phyloP scores from a whole-genome alignment of 2,797 vertebrate genomes.

The Anisognathus igniventris region DNA sequence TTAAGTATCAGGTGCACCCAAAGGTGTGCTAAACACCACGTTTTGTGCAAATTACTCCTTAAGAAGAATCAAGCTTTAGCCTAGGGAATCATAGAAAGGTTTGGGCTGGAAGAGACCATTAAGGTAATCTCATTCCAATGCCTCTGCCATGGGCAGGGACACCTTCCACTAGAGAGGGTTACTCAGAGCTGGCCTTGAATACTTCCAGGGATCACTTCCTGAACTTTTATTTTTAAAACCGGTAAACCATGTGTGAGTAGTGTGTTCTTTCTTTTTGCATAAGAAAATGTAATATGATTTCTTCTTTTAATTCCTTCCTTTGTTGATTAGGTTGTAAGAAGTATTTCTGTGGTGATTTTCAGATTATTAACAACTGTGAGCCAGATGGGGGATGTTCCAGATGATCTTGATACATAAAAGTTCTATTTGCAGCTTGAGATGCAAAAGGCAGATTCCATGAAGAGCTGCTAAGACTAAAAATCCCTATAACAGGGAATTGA shows the following conservation, averaged over 20 bases:
- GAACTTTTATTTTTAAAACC: neutral
- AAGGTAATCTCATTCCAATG: neutral
- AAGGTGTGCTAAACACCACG: accelerated
- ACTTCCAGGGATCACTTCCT: neutral
- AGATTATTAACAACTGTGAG: neutral
- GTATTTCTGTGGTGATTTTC: neutral
- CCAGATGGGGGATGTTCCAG: neutral
- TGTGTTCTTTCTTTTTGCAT: neutral
- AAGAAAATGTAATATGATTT: neutral
- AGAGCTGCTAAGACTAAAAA: neutral
- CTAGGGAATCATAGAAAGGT: too few relatives aligned
- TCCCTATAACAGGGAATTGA: neutral
- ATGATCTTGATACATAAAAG: neutral
- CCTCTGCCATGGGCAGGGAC: neutral
- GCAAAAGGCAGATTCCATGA: neutral
- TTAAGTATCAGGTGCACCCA: neutral
- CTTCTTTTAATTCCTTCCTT: neutral
- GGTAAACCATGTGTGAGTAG: neutral
- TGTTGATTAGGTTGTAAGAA: neutral
- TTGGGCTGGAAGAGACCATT: neutral
- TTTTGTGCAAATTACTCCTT: neutral
- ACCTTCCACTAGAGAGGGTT: neutral
- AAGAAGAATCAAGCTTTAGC: neutral
- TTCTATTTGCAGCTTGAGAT: neutral
- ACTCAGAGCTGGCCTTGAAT: neutral